Conservation (phyloP, 2,888 invertebrate genomes). For the Lysandra coridon region DNA sequence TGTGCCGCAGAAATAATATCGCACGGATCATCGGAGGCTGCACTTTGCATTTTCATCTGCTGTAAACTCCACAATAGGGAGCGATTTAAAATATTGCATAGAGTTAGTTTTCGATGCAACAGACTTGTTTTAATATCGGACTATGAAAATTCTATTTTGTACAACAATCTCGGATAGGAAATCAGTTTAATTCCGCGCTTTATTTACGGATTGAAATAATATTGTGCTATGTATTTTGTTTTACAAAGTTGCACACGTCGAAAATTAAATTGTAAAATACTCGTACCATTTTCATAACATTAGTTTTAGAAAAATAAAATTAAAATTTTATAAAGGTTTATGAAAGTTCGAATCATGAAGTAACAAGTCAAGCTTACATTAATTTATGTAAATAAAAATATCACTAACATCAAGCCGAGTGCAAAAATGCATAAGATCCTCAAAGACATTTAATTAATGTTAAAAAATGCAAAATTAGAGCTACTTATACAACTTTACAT, state of each 20-base stretch:
- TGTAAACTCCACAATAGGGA: slow-evolving; percentile 55
- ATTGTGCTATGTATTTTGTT: slow-evolving; percentile 15
- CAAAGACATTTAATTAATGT: not conserved
- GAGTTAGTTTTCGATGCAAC: slow-evolving; percentile 45
- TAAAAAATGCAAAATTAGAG: not conserved
- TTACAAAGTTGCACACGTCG: not conserved
- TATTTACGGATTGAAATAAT: slow-evolving; percentile 14
- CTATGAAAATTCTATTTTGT: slow-evolving; percentile 33
- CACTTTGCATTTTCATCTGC: slow-evolving; percentile 65
- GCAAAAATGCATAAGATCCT: too few species aligned
- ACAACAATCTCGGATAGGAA: slow-evolving; percentile 30
- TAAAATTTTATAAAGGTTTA: not conserved
- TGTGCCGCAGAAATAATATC: slow-evolving; percentile 61
- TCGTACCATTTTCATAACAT: not conserved
- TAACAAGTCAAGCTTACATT: not conserved
- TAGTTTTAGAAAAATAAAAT: not conserved
- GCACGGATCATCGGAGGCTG: slow-evolving; percentile 63
- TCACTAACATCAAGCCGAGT: too few species aligned
- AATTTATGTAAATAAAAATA: too few species aligned
- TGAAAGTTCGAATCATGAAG: not conserved
- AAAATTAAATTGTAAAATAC: not conserved
- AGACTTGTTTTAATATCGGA: slow-evolving; percentile 41
- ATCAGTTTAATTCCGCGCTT: slow-evolving; percentile 29
- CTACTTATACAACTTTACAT: not conserved
- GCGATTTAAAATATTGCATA: slow-evolving; percentile 62